A percentile compares a stretch with the other conserved stretches of the same genome.
Conservation (phyloP, 1,140 invertebrate species). For the Agrilus planipennis region DNA sequence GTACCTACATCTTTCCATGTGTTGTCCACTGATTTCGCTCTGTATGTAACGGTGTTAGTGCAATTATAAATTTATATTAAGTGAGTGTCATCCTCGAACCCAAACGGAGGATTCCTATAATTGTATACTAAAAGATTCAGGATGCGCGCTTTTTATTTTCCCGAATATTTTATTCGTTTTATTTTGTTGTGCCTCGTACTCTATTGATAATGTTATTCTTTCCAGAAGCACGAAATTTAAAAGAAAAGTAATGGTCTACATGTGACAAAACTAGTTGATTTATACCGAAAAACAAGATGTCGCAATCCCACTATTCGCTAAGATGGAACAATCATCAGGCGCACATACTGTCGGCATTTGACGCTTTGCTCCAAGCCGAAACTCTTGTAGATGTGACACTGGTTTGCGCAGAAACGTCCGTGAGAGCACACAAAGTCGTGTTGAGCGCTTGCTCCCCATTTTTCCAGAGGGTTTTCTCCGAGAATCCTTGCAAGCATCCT, state of each 20-base stretch:
- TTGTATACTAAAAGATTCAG: no score
- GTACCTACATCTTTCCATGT: no score
- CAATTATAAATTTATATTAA: no score
- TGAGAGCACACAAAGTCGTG: conserved; percentile 81
- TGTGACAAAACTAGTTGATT: no score
- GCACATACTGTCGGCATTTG: conserved; percentile 75
- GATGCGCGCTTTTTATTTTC: no score
- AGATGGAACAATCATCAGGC: conserved; percentile 87
- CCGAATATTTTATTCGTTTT: no score
- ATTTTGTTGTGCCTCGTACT: no score
- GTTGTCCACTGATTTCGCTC: no score
- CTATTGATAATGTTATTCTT: no score
- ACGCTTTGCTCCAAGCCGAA: conserved; percentile 70
- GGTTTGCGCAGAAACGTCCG: conserved; percentile 69
- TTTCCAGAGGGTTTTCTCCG: conserved; percentile 76
- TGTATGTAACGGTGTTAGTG: no score
- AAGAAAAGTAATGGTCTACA: conserved; percentile 16
- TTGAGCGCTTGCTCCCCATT: conserved; percentile 84
- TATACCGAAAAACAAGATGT: conserved; percentile 33
- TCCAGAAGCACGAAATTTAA: conserved; percentile 28
- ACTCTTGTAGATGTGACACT: conserved; percentile 79
- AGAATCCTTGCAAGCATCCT: conserved; percentile 87
- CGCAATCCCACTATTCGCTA: conserved; percentile 74
- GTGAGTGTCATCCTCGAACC: no score
- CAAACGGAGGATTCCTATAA: no score